phyloP scores from a whole-genome alignment of 2,888 invertebrate species.

The Scaptomyza cyrtandrae region DNA sequence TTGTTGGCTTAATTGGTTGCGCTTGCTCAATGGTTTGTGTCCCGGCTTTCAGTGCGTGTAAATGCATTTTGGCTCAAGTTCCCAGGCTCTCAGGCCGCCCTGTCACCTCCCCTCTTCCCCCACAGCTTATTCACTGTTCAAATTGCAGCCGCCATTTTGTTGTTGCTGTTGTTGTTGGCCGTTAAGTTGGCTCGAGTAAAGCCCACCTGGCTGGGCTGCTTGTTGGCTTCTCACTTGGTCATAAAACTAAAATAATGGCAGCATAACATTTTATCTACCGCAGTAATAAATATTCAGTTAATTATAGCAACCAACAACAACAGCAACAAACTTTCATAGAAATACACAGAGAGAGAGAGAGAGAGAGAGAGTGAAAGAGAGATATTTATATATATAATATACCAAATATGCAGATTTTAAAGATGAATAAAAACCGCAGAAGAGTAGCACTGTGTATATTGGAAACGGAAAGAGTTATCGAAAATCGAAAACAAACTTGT shows the following conservation, averaged over 20 bases:
- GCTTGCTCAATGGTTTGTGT: conserved; percentile 68
- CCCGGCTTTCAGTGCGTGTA: conserved; percentile 31
- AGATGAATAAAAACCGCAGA: neutral
- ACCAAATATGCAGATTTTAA: neutral
- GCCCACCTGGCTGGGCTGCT: conserved; percentile 57
- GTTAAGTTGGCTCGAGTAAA: conserved; percentile 56
- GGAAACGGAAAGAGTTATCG: too few relatives aligned
- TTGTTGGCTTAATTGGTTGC: conserved; percentile 59
- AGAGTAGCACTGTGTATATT: too few relatives aligned
- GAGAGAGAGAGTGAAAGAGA: neutral
- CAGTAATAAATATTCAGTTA: conserved; percentile 78
- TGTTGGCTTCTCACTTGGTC: conserved; percentile 61
- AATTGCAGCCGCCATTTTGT: conserved; percentile 32
- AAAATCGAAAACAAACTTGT: too few relatives aligned
- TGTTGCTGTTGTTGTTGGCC: conserved; percentile 18
- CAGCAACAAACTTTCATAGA: conserved; percentile 3
- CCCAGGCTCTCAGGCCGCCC: neutral
- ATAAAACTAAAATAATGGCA: conserved; percentile 79
- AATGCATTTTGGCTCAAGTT: conserved; percentile 66
- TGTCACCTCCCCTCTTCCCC: too few relatives aligned
- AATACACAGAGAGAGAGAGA: neutral
- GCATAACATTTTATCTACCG: conserved; percentile 81
- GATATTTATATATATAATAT: neutral
- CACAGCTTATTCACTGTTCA: conserved; percentile 12
- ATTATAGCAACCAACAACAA: conserved; percentile 62